Conservation (phyloP, 2,113 vertebrate species). For the Podilymbus podiceps region DNA sequence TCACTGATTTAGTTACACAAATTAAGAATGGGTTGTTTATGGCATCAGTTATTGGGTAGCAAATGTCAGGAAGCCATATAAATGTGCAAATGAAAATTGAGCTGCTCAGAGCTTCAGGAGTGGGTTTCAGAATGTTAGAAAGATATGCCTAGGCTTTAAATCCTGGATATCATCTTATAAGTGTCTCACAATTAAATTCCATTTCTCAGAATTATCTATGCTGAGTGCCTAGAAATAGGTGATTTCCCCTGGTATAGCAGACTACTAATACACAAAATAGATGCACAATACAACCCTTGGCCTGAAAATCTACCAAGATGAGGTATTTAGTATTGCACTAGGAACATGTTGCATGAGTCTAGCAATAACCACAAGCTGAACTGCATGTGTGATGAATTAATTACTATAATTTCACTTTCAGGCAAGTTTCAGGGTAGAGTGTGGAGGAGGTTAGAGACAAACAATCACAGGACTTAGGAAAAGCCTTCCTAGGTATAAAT, state of each 20-base stretch:
- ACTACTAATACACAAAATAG: conserved; percentile 47
- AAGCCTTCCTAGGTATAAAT: not conserved
- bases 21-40: not conserved
- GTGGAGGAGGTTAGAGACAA: not conserved
- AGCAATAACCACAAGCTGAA: not conserved
- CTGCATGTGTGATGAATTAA: conserved; percentile 21
- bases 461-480: not conserved
- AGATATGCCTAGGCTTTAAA: conserved; percentile 25
- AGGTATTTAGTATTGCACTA: conserved; percentile 16
- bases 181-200: conserved; percentile 52
- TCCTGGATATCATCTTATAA: conserved; percentile 44
- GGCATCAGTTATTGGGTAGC: not conserved
- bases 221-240: not conserved
- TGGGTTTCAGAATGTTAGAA: conserved; percentile 24
- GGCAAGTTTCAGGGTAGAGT: not conserved
- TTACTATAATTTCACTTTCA: conserved; percentile 34
- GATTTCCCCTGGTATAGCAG: conserved; percentile 25
- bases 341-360: not conserved
- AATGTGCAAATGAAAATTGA: conserved; percentile 40
- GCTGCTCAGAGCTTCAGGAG: not conserved
- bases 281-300: conserved; percentile 18
- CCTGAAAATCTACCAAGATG: conserved; percentile 15
- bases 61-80: conserved; percentile 26
- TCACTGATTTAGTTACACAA: not conserved
- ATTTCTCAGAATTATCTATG: conserved; percentile 24